Conservation (phyloP, 2,113 vertebrate species). For the Heteronetta atricapilla region DNA sequence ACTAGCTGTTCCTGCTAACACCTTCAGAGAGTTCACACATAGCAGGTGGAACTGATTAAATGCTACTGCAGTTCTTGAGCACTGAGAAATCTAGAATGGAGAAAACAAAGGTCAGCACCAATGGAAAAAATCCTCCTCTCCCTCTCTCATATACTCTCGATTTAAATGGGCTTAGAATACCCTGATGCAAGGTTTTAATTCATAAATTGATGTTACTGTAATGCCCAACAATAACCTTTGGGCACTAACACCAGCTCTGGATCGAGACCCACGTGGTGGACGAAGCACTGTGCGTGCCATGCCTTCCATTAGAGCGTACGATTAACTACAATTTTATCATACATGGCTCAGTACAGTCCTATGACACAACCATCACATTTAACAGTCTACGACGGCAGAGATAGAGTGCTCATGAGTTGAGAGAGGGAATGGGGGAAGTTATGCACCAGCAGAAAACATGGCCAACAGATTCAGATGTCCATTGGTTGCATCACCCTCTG, state of each 20-base stretch:
- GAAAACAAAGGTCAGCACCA: neutral
- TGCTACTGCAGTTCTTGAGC: neutral
- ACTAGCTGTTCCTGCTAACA: neutral
- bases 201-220: neutral
- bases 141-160: neutral
- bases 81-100: conserved; percentile 24
- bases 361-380: conserved; percentile 73
- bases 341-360: conserved; percentile 40
- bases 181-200: accelerated
- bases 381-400: conserved; percentile 80
- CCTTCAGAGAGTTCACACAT: neutral
- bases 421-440: conserved; percentile 12
- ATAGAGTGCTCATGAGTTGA: conserved; percentile 51
- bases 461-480: conserved; percentile 6
- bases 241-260: neutral
- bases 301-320: neutral
- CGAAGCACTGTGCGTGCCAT: neutral
- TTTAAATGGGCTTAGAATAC: neutral
- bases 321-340: conserved; percentile 50
- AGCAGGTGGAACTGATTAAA: neutral
- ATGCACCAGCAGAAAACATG: conserved; percentile 50
- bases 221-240: neutral
- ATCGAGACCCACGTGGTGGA: neutral
- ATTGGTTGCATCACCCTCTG: neutral
- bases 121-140: neutral